A percentile compares a stretch with the other conserved stretches of the same genome.
Conservation (phyloP, 64 coral and sea anemone genomes). For the Pachyseris speciosa region DNA sequence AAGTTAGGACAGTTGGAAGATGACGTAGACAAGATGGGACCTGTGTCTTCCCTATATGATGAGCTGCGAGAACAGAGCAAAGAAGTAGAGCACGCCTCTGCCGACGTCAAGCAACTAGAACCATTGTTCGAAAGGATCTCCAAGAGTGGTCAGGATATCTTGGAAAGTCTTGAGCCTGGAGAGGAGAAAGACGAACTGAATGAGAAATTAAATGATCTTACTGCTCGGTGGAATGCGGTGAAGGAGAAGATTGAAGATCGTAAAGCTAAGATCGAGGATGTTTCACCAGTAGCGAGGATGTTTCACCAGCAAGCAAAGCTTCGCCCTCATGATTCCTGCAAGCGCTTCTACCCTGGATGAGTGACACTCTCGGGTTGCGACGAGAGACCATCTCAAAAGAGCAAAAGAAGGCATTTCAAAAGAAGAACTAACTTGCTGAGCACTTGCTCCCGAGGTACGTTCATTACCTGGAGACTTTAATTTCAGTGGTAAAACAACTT, state of each 20-base stretch:
- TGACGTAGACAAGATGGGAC: conserved; percentile 47
- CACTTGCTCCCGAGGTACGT: conserved; percentile 55
- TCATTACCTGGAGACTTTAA: neutral
- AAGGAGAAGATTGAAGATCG: conserved; percentile 74
- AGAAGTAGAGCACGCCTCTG: conserved; percentile 67
- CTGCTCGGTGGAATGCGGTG: conserved; percentile 73
- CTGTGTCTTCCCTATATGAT: conserved; percentile 86
- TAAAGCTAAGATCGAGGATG: conserved; percentile 77
- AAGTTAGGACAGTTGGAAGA: conserved; percentile 89
- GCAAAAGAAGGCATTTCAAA: conserved; percentile 60
- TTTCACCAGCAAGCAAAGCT: no score
- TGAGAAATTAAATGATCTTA: conserved; percentile 80
- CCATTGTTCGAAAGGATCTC: conserved; percentile 86
- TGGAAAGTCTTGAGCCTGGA: conserved; percentile 77
- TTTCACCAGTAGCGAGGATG: conserved; percentile 73
- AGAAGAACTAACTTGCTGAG: conserved; percentile 48
- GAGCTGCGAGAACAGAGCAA: conserved; percentile 78
- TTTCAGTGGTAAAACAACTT: neutral
- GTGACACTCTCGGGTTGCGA: conserved; percentile 71
- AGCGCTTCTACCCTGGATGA: conserved; percentile 69
- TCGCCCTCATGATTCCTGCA: conserved; percentile 59
- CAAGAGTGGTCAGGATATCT: conserved; percentile 59
- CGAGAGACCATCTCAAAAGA: conserved; percentile 81
- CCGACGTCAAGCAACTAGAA: conserved; percentile 86
- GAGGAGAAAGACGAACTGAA: conserved; percentile 77